phyloP scores from a whole-genome alignment of 2,888 invertebrate genomes.

The Dasysyrphus albostriatus region DNA sequence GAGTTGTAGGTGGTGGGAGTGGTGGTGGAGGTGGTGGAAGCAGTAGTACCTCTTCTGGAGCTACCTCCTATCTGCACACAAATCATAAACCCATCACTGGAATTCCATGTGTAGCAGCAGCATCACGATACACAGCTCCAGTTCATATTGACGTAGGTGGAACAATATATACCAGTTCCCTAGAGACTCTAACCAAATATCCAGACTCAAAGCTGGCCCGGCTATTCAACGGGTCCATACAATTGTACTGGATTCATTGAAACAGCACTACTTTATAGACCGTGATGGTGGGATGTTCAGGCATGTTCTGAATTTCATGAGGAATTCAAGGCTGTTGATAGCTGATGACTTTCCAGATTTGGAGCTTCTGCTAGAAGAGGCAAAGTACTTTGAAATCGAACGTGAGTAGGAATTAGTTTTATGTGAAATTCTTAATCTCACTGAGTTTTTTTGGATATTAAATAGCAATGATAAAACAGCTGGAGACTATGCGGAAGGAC shows the following conservation, averaged over 20 bases:
- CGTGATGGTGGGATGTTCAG: constrained; percentile 99
- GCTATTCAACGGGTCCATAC: constrained; percentile 97
- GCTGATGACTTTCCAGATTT: constrained; percentile 94
- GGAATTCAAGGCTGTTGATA: constrained; percentile 94
- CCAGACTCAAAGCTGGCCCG: constrained; percentile 96
- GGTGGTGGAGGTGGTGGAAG: constrained; percentile 77
- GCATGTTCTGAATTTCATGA: constrained; percentile 97
- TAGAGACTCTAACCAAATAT: constrained; percentile 98
- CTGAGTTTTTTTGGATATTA: constrained; percentile 72
- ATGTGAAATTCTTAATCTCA: too few species aligned
- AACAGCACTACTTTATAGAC: constrained; percentile 99
- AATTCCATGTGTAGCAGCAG: constrained; percentile 96
- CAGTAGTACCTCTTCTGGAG: constrained; percentile 78
- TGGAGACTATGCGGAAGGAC: constrained; percentile 90
- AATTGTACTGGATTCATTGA: constrained; percentile 96
- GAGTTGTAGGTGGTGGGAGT: constrained; percentile 77
- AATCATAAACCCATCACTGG: constrained; percentile 93
- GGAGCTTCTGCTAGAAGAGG: constrained; percentile 95
- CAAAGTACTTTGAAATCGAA: constrained; percentile 94
- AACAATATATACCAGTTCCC: constrained; percentile 97
- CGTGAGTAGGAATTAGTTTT: constrained; percentile 86
- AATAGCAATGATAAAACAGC: constrained; percentile 89
- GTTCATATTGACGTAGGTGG: constrained; percentile 99
- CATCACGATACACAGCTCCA: constrained; percentile 96
- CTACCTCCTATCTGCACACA: constrained; percentile 83